Conservation (phyloP, 2,113 vertebrate genomes). For the Pongo pygmaeus region DNA sequence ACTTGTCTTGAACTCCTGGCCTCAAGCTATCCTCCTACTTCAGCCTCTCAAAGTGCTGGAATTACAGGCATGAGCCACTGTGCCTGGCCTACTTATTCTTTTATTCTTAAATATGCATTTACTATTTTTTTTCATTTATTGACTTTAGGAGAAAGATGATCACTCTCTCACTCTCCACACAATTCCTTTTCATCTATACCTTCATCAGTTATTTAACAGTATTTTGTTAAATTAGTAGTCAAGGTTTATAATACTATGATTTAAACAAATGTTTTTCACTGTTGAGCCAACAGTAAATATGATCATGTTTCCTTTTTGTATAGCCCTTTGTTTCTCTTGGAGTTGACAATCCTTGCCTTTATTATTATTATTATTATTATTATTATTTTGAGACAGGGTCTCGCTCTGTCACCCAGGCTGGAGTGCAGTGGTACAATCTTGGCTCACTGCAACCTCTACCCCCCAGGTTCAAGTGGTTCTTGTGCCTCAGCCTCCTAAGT, state of each 20-base stretch:
- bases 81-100: not conserved
- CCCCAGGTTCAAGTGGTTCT: too few species aligned
- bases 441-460: too few species aligned
- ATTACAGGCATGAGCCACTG: too few species aligned
- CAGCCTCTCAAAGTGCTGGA: too few species aligned
- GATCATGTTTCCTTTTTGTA: not conserved
- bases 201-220: not conserved
- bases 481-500: too few species aligned
- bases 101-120: not conserved
- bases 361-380: not conserved
- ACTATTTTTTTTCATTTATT: not conserved
- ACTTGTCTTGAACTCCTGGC: too few species aligned
- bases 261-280: slow-evolving; percentile 15
- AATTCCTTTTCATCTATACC: not conserved
- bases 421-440: too few species aligned
- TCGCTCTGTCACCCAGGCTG: too few species aligned
- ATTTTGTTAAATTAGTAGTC: not conserved
- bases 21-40: too few species aligned
- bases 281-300: not conserved
- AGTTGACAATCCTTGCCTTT: slow-evolving; percentile 21
- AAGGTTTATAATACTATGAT: not conserved
- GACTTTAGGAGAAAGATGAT: not conserved
- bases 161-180: not conserved
- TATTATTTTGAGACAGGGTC: too few species aligned
- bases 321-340: slow-evolving; percentile 15